phyloP scores from a whole-genome alignment of 1,140 invertebrate species.

The Nylanderia fulva region DNA sequence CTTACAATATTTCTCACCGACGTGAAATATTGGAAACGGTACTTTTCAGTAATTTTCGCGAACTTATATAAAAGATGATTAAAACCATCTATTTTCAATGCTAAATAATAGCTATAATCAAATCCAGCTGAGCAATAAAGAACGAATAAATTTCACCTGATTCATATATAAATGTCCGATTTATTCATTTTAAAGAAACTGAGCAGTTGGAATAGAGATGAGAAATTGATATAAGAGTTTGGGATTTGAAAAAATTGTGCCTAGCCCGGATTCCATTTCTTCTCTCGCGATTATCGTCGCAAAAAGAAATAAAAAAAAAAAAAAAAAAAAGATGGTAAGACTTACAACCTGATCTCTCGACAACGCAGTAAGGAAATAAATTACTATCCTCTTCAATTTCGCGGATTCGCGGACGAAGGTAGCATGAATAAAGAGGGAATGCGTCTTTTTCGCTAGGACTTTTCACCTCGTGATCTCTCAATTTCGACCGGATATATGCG shows the following conservation, averaged over 20 bases:
- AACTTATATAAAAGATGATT: neutral
- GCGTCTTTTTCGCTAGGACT: constrained; percentile 1
- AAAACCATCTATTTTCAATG: neutral
- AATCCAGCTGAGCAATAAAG: neutral
- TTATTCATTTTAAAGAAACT: too few species aligned
- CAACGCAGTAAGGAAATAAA: constrained; percentile 38
- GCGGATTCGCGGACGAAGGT: constrained; percentile 14
- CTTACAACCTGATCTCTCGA: neutral
- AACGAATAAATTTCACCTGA: neutral
- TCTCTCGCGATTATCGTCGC: neutral
- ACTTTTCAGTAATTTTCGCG: neutral
- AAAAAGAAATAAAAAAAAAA: neutral
- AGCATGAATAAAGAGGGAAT: constrained; percentile 28
- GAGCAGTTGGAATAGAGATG: too few species aligned
- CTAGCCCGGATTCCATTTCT: neutral
- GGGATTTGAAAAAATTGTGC: constrained; percentile 26
- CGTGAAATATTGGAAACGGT: neutral
- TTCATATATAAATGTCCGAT: neutral
- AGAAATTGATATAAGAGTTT: constrained; percentile 5
- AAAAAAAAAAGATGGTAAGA: neutral
- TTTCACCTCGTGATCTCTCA: constrained; percentile 41
- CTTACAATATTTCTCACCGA: neutral
- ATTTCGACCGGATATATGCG: constrained; percentile 15
- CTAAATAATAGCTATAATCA: neutral
- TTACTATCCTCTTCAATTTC: constrained; percentile 53